Evolutionary conservation across 2,888 invertebrate species (phyloP).

Genomic region (Cephus spinipes): DNA sequence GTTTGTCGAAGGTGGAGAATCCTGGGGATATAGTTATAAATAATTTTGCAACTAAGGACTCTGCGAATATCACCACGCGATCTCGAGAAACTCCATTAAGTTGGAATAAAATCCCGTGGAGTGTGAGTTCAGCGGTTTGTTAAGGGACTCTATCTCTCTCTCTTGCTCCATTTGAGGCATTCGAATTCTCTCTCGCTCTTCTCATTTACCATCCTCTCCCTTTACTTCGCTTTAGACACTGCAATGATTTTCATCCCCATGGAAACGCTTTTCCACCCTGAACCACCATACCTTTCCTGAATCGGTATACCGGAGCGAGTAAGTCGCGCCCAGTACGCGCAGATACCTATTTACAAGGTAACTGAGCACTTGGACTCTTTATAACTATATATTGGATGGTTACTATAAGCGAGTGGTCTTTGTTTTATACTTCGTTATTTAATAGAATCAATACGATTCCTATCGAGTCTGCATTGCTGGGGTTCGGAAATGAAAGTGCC

Average conservation of each 20-base stretch:
- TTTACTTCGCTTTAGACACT: constrained; percentile 6
- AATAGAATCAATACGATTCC: constrained; percentile 18
- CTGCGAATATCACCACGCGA: not conserved
- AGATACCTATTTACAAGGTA: not conserved
- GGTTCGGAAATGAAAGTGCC: constrained; percentile 19
- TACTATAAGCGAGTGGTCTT: not conserved
- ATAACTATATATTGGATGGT: not conserved
- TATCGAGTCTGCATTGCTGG: not conserved
- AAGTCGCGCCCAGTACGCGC: not conserved
- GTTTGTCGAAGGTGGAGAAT: not conserved
- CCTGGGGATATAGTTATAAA: not conserved
- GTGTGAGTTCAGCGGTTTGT: constrained; percentile 63
- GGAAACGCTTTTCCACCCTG: not conserved
- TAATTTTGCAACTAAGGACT: not conserved
- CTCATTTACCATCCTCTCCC: constrained; percentile 1
- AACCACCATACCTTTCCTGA: not conserved
- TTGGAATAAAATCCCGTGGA: constrained; percentile 60
- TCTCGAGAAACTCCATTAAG: constrained; percentile 52
- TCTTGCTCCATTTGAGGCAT: not conserved
- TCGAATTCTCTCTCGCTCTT: constrained; percentile 6
- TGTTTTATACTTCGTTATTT: constrained; percentile 22
- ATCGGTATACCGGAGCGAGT: not conserved
- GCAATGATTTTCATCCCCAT: constrained; percentile 13
- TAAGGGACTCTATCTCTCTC: constrained; percentile 43
- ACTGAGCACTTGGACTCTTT: not conserved